Evolutionary conservation across 2,888 invertebrate genomes (phyloP).

Genomic region (Macroteleia sp.): DNA sequence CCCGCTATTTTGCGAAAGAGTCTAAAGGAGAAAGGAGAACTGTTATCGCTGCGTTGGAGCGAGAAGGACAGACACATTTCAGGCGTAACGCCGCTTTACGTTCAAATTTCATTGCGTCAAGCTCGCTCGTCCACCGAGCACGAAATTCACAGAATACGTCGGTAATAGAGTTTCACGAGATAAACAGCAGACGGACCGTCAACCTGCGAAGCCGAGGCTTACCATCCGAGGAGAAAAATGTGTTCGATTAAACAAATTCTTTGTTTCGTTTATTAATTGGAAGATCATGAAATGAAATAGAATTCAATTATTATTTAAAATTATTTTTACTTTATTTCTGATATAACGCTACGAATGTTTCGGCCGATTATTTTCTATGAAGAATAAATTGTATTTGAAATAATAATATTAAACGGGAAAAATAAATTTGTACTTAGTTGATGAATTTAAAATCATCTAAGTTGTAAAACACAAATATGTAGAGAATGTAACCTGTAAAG

Average conservation of each 20-base stretch:
- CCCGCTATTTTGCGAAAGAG: slow-evolving; percentile 47
- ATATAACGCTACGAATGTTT: no score
- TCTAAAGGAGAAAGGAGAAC: slow-evolving; percentile 27
- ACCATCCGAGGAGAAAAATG: slow-evolving; percentile 56
- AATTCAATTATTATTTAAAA: no score
- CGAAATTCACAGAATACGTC: slow-evolving; percentile 76
- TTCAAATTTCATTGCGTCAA: slow-evolving; percentile 81
- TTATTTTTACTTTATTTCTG: no score
- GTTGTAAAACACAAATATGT: no score
- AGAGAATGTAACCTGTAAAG: no score
- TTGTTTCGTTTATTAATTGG: no score
- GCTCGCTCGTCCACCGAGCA: slow-evolving; percentile 66
- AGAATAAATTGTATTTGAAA: no score
- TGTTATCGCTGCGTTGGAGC: not conserved
- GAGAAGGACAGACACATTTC: slow-evolving; percentile 42
- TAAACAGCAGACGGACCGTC: slow-evolving; percentile 71
- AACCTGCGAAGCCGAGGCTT: slow-evolving; percentile 19
- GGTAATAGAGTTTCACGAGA: slow-evolving; percentile 81
- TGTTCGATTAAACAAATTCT: slow-evolving; percentile 14
- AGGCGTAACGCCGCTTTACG: slow-evolving; percentile 72
- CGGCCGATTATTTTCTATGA: no score
- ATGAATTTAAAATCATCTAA: no score
- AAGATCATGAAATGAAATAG: no score
- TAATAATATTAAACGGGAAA: no score
- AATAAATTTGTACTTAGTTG: no score